Percentiles rank a stretch among this genome's conserved stretches.
Evolutionary conservation across 2,888 invertebrate genomes (phyloP).

Genomic region (Slavum lentiscoides): DNA sequence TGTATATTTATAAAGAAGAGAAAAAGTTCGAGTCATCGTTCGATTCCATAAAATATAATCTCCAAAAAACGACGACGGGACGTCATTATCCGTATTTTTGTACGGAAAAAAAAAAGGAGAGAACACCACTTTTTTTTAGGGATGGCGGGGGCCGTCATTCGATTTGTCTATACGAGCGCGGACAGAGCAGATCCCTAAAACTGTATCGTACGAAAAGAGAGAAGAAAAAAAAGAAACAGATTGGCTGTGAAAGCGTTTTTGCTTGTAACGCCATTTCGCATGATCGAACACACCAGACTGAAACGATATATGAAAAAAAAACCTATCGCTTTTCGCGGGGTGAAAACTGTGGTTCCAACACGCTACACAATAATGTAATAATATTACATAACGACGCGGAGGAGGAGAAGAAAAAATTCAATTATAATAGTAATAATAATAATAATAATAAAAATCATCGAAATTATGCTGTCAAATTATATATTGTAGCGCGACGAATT

Average conservation of each 20-base stretch:
- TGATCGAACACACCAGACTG: constrained; percentile 28
- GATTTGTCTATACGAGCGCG: constrained; percentile 29
- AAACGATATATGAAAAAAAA: constrained; percentile 24
- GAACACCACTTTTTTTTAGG: constrained; percentile 4
- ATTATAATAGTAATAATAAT: no score
- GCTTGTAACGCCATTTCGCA: constrained; percentile 45
- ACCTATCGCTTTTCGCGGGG: constrained; percentile 31
- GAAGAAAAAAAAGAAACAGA: constrained; percentile 26
- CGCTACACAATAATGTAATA: not conserved
- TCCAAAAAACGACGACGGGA: constrained; percentile 18
- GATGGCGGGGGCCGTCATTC: constrained; percentile 26
- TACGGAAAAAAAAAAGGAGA: not conserved
- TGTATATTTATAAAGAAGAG: not conserved
- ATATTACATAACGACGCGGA: no score
- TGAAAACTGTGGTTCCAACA: constrained; percentile 37
- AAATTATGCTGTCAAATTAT: constrained; percentile 28
- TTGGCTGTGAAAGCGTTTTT: constrained; percentile 53
- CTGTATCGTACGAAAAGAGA: constrained; percentile 4
- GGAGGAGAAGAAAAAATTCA: no score
- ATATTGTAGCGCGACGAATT: not conserved
- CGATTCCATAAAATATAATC: constrained; percentile 52
- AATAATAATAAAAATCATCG: not conserved
- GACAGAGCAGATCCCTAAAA: constrained; percentile 2
- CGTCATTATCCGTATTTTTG: constrained; percentile 46
- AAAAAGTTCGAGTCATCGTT: constrained; percentile 49